phyloP scores from a whole-genome alignment of 92 coral and sea anemone species.

The Epizoanthus fatuus region DNA sequence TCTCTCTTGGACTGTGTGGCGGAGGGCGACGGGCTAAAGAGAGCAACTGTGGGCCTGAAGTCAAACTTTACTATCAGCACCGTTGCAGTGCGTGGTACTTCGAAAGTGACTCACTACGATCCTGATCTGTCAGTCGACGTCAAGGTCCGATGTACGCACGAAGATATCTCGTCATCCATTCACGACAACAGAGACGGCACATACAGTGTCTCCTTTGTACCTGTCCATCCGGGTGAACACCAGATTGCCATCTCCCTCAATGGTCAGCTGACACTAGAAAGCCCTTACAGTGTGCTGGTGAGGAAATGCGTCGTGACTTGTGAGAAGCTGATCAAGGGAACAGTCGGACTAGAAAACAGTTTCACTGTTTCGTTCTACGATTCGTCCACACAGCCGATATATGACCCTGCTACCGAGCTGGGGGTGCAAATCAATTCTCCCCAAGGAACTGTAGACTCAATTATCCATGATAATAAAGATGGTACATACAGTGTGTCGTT shows the following conservation, averaged over 20 bases:
- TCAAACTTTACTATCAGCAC: conserved; percentile 35
- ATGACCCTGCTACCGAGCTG: conserved; percentile 22
- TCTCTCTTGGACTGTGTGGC: conserved; percentile 40
- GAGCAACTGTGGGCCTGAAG: conserved; percentile 29
- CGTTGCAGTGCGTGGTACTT: conserved; percentile 34
- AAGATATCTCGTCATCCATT: conserved; percentile 8
- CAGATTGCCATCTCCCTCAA: conserved; percentile 2
- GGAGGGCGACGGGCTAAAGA: conserved; percentile 25
- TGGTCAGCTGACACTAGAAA: conserved; percentile 25
- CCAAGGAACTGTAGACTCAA: neutral
- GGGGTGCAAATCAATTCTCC: conserved; percentile 12
- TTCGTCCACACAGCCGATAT: neutral
- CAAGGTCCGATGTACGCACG: neutral
- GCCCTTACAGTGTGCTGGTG: conserved; percentile 37
- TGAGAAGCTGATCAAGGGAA: conserved; percentile 30
- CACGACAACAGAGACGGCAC: conserved; percentile 26
- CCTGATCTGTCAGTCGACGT: conserved; percentile 22
- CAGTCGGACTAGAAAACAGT: conserved; percentile 42
- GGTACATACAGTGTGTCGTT: conserved; percentile 24
- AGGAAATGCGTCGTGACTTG: conserved; percentile 30
- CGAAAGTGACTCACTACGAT: conserved; percentile 31
- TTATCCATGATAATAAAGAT: conserved; percentile 17
- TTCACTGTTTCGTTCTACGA: conserved; percentile 10
- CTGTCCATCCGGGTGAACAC: conserved; percentile 17
- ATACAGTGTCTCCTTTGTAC: conserved; percentile 9